Evolutionary conservation across 2,797 vertebrate species (phyloP).

Genomic region (Chaetophractus vellerosus): DNA sequence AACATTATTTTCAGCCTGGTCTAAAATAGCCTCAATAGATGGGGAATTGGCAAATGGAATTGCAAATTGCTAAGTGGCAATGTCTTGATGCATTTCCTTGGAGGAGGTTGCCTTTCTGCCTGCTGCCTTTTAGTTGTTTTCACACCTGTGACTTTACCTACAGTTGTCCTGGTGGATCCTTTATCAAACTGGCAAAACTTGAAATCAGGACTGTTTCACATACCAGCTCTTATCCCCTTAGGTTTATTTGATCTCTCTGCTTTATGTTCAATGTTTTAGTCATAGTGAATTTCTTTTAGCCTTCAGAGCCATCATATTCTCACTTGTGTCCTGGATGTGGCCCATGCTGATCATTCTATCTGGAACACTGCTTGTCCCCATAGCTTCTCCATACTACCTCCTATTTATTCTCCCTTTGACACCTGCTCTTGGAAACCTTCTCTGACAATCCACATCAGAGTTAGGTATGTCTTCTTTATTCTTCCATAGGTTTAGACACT

Average conservation of each 20-base stretch:
- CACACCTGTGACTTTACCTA: conserved; percentile 62
- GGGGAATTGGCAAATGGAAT: conserved; percentile 66
- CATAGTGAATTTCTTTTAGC: neutral
- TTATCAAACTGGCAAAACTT: conserved; percentile 39
- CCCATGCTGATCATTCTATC: neutral
- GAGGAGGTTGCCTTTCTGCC: neutral
- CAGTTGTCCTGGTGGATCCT: neutral
- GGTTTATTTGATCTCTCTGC: neutral
- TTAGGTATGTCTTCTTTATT: neutral
- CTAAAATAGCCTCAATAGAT: conserved; percentile 70
- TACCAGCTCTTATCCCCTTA: neutral
- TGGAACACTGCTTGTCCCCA: neutral
- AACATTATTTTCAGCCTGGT: conserved; percentile 70
- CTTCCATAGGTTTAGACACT: neutral
- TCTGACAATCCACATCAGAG: neutral
- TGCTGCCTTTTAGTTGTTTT: neutral
- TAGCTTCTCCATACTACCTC: neutral
- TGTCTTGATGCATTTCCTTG: conserved; percentile 5
- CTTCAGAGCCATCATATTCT: neutral
- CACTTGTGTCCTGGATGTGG: neutral
- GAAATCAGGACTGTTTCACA: conserved; percentile 37
- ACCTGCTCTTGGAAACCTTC: neutral
- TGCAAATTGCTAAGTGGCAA: conserved; percentile 53
- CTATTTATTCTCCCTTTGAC: neutral
- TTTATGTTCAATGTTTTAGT: neutral